Base-by-base conservation (phyloP, 1,140 invertebrate species). In the Lerema accius region DNA sequence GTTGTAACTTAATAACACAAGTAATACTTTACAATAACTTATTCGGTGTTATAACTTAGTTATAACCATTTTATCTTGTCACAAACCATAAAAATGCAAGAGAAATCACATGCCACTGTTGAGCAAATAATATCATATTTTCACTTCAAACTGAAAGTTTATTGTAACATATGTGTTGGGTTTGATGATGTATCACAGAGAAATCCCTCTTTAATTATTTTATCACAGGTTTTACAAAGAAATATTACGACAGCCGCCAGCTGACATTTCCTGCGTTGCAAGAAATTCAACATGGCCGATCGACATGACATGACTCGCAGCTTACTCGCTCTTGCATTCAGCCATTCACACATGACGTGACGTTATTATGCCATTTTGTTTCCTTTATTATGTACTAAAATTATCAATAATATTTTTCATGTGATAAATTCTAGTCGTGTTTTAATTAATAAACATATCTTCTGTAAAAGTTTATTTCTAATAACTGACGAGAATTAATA, bases 181-280 rank as follows among this genome's bases (percentile, higher is more conserved):
- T 78, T 71, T 68, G 60, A 49, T 72, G 55, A 69, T 64, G 43
- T 79, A 83, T 79, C 75, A 87, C 77, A 81, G 73, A 73, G 76
- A 74, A 80, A 76, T 73, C 46, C 72, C 67, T 65, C 19, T 67
- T 50, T 67, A 77, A 69, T 78, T 73, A 71, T 74, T 82, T 81
- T 87, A 86, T 79, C 78, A 85, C 79, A 88, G 78, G 79, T 82
- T 83, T 84, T 83, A 73, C 75, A 81, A 73, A 82, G 77, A 86
- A 88, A 76, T 82, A 84, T 75, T 82, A 87, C 82, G 79, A 75
- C 69, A 80, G 78, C 80, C 79, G 82, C 86, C 90, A 91, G 88
- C 90, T 91, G 90, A 91, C 90, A 89, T 90, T 89, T 89, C 87
- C 86, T 88, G 85, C 85, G 83, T 86, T 89, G 80, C 82, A 89